Base-by-base conservation (phyloP, 2,113 vertebrate genomes). In the Muscicapa adusta region DNA sequence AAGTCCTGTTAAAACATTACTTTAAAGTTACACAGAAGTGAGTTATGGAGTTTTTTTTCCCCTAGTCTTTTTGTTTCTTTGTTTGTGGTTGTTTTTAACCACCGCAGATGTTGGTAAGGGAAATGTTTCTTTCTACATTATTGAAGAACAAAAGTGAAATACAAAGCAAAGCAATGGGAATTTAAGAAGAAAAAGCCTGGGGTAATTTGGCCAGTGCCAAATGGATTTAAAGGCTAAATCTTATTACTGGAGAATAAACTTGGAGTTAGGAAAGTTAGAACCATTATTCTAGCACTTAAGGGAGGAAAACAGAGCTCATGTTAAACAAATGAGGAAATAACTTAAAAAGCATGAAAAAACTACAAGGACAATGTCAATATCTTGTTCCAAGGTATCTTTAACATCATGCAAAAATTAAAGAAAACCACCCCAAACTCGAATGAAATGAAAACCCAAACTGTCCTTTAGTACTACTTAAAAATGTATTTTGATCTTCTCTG, bases 391-490 rank as follows among this genome's bases (percentile, higher is more conserved):
- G 31, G 22, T 34, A 48, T 23, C 22, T 34, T 71, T 31, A 43
- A 38, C 10, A 48, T 56, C 0, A 25, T 26, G 31, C 19, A 51
- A 77, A 71, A 79, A 71, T 20, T 25, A 17, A 25, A 72, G 57
- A 62, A 43, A 15, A 1, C n/a, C n/a, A 2, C 0, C 7, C 4
- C 66, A 71, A 31, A 43, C 17, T 7, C 0, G 0, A 50, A 66
- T 40, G 24, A 28, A 58, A 22, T 10, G 23, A 61, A 65, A 33
- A 1, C 22, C 22, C 18, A 14, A 43, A 50, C 12, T 42, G 15
- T 47, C 26, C 9, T 60, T 92, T 14, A 57, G 40, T 26, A 61
- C 19, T 82, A 38, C 42, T 71, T 86, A 25, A 66, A 73, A n/a
- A 18, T 10, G 12, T 51, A 34, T 78, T 83, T 88, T n/a, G n/a